A percentile compares a stretch with the other conserved stretches of the same genome.
Conservation (phyloP, 2,113 vertebrate species). For the Orycteropus afer region DNA sequence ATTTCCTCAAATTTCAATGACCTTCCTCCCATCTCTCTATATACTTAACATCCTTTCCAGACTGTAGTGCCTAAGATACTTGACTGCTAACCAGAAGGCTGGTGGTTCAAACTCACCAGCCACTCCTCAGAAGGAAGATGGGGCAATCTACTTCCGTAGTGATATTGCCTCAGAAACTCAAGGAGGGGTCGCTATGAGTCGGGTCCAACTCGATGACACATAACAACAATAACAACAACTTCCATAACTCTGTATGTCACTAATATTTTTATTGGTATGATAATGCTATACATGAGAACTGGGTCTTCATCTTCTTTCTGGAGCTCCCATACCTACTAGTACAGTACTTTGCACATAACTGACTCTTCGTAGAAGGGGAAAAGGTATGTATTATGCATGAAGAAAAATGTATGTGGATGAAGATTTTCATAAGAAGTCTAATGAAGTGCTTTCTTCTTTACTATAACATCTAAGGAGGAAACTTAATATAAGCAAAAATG, state of each 20-base stretch:
- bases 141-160: too few species aligned
- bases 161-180: too few species aligned
- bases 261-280: too few species aligned
- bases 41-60: not conserved
- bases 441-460: not conserved
- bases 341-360: rapidly evolving
- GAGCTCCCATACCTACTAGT: not conserved
- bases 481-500: rapidly evolving
- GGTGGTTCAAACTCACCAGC: too few species aligned
- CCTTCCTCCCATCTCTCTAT: not conserved
- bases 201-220: too few species aligned
- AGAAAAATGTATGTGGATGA: too few species aligned
- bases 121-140: too few species aligned
- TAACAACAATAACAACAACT: too few species aligned
- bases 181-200: too few species aligned
- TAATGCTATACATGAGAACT: not conserved
- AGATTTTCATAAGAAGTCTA: rapidly evolving
- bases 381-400: rapidly evolving
- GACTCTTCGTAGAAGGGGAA: too few species aligned
- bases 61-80: too few species aligned
- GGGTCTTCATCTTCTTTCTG: not conserved
- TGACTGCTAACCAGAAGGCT: too few species aligned
- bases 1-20: not conserved
- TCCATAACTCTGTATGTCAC: rapidly evolving
- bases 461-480: rapidly evolving